Base-by-base conservation (phyloP, 1,140 invertebrate species). In the Pissodes strobi region DNA sequence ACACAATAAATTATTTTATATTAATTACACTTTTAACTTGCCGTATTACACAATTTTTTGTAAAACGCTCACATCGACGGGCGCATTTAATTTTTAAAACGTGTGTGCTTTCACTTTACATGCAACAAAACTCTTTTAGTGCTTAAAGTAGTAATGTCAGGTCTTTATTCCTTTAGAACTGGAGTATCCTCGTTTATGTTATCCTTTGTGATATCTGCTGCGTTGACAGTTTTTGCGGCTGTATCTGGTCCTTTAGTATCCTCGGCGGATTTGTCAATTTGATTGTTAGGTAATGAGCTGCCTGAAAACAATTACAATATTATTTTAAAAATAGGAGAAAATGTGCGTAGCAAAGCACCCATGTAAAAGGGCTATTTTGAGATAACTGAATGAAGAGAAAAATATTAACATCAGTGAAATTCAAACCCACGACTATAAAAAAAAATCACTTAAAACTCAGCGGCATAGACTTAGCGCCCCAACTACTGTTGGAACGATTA, bases 211-310 rank as follows among this genome's bases (percentile, higher is more conserved):
- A 61, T 59, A 27, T 72, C 71, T 19, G 67, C 18, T 13, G 61
- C 51, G 13, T 8, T 22, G 10, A 18, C 17, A 23, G 45, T 15
- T 48, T 48, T 49, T 12, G 63, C 17, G 22, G 52, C 41, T 22
- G 55, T 48, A 9, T 57, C 62, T 6, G 67, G 19, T 17, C 60
- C 48, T 51, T 71, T 71, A 15, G 51, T 22, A 22, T 77, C 75
- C 13, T 77, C 75, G 2, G 58, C 19, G 3, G 3, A 5, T 69
- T 77, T 76, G 37, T 77, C 74, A 17, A 46, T 70, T 64, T 76
- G 75, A 46, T 39, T 37, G 37, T 63, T 69, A 37, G 69, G 53
- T 52, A 68, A 53, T 27, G 56, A 64, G 55, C 72, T 58, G 45
- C 61, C 69, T 71, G 21, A 25, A 63, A 68, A 48, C n/a, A n/a